Percentiles rank a stretch among this genome's conserved stretches.
phyloP scores from a whole-genome alignment of 2,113 vertebrate species.

The Boulengeromyrus knoepffleri region DNA sequence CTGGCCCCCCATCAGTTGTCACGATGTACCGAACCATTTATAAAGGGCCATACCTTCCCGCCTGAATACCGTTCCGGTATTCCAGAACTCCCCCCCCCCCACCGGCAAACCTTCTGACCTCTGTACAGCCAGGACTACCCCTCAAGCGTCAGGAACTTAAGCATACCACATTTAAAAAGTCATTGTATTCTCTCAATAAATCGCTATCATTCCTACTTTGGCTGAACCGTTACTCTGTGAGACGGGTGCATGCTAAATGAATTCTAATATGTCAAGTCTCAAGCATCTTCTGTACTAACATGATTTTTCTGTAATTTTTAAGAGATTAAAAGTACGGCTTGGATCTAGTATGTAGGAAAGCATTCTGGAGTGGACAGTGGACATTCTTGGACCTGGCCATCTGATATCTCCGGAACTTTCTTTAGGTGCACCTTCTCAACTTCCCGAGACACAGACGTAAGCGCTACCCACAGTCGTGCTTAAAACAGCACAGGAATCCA shows the following conservation, averaged over 20 bases:
- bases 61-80: not conserved
- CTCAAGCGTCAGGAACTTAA: not conserved
- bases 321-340: conserved; percentile 14
- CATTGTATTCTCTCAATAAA: not conserved
- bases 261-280: not conserved
- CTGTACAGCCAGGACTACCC: not conserved
- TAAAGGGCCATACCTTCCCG: not conserved
- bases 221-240: not conserved
- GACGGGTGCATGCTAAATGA: not conserved
- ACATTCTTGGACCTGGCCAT: conserved; percentile 37
- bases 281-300: not conserved
- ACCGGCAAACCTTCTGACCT: not conserved
- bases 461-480: conserved; percentile 33
- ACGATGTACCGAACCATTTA: not conserved
- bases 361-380: conserved; percentile 21
- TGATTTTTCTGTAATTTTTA: not conserved
- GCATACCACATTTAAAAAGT: not conserved
- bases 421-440: conserved; percentile 40
- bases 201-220: not conserved
- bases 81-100: not conserved
- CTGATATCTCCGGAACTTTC: conserved; percentile 36
- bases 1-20: not conserved
- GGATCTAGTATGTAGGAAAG: conserved; percentile 31
- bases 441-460: conserved; percentile 22
- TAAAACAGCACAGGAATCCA: conserved; percentile 38